phyloP scores from a whole-genome alignment of 2,888 invertebrate genomes.

The Teinopalpus imperialis region DNA sequence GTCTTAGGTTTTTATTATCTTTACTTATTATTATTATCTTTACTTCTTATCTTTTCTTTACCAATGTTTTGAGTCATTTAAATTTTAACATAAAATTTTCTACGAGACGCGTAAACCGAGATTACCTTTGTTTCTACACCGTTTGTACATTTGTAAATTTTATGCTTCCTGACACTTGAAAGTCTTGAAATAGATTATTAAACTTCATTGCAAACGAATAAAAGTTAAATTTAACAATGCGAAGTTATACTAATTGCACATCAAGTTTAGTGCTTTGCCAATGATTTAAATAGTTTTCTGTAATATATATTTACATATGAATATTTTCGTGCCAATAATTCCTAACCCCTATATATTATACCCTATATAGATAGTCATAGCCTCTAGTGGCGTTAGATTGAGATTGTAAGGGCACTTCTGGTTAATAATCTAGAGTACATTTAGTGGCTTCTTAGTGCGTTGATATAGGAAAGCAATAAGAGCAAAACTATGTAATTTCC shows the following conservation, averaged over 20 bases:
- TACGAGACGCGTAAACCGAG: background rate
- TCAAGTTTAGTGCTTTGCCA: background rate
- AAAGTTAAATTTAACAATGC: constrained; percentile 1
- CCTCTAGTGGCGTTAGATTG: no score
- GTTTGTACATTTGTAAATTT: no score
- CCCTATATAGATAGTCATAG: no score
- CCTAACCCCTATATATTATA: no score
- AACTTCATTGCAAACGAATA: background rate
- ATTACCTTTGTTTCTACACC: constrained; percentile 1
- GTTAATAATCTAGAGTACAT: no score
- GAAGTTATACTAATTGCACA: background rate
- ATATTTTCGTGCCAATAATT: no score
- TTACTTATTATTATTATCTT: background rate
- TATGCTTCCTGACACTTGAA: background rate
- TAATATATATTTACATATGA: no score
- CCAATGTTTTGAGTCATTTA: background rate
- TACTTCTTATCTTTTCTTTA: background rate
- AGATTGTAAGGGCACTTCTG: no score
- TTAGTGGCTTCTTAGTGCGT: no score
- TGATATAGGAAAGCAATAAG: no score
- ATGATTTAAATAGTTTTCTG: no score
- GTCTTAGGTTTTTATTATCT: background rate
- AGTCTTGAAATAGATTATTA: background rate
- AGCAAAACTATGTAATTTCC: no score
- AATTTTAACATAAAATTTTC: constrained; percentile 7